Evolutionary conservation across 2,888 invertebrate species (phyloP).

Genomic region (Deilephila elpenor): DNA sequence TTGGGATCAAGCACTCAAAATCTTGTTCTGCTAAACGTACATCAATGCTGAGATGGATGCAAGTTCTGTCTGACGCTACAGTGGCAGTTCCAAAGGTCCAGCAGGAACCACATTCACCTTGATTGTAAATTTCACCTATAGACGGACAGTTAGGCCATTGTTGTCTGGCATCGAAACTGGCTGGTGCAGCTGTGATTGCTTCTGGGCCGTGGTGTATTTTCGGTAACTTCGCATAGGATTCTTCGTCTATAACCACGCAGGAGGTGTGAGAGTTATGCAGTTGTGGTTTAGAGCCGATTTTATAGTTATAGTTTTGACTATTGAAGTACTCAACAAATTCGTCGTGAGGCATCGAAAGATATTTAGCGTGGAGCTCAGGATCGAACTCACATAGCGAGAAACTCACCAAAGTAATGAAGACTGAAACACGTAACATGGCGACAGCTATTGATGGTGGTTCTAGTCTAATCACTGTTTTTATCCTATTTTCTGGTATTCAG

Average conservation of each 20-base stretch:
- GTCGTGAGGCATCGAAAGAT: neutral
- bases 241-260: neutral
- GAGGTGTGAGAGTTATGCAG: neutral
- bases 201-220: neutral
- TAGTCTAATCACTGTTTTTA: neutral
- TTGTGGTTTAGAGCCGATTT: neutral
- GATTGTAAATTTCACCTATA: neutral
- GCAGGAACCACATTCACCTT: neutral
- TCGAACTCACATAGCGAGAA: neutral
- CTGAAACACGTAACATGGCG: neutral
- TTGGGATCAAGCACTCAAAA: neutral
- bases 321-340: constrained; percentile 1
- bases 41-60: neutral
- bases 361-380: neutral
- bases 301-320: neutral
- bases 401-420: neutral
- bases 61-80: constrained; percentile 7
- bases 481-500: neutral
- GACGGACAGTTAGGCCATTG: neutral
- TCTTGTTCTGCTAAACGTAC: neutral
- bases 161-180: neutral
- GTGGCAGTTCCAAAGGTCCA: neutral
- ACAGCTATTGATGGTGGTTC: neutral
- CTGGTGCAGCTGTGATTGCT: neutral
- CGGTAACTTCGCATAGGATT: neutral